A percentile compares a stretch with the other conserved stretches of the same genome.
phyloP scores from a whole-genome alignment of 1,140 invertebrate species.

The Drosophila ercepeae region DNA sequence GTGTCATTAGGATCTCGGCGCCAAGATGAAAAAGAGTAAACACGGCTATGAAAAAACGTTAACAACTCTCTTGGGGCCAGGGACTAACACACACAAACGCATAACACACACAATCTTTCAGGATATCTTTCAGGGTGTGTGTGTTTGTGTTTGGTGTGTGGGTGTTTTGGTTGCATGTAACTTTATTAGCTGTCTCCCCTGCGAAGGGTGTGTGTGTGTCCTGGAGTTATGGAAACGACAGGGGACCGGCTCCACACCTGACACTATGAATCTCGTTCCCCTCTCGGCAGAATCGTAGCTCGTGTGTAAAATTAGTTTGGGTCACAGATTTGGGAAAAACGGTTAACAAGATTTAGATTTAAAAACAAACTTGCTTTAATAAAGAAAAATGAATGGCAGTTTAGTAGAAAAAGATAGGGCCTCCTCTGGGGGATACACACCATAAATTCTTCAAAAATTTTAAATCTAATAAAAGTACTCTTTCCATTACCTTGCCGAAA shows the following conservation, averaged over 20 bases:
- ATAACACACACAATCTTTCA: conserved; percentile 60
- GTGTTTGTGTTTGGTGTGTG: conserved; percentile 4
- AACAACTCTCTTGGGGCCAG: conserved; percentile 74
- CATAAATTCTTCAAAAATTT: no score
- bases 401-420: neutral
- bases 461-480: no score
- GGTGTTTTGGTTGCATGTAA: conserved; percentile 16
- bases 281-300: conserved; percentile 5
- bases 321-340: conserved; percentile 23
- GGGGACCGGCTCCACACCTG: conserved; percentile 40
- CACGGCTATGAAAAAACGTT: conserved; percentile 77
- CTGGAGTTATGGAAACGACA: conserved; percentile 72
- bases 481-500: conserved; percentile 56
- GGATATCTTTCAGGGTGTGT: conserved; percentile 15
- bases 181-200: conserved; percentile 46
- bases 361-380: neutral
- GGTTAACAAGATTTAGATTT: neutral
- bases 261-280: neutral
- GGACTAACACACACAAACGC: conserved; percentile 43
- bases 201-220: conserved; percentile 9
- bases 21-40: conserved; percentile 80
- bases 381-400: neutral
- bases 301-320: conserved; percentile 59
- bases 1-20: conserved; percentile 71
- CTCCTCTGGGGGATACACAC: no score